phyloP scores from a whole-genome alignment of 2,113 vertebrate species.

The Cryptotis parvus region DNA sequence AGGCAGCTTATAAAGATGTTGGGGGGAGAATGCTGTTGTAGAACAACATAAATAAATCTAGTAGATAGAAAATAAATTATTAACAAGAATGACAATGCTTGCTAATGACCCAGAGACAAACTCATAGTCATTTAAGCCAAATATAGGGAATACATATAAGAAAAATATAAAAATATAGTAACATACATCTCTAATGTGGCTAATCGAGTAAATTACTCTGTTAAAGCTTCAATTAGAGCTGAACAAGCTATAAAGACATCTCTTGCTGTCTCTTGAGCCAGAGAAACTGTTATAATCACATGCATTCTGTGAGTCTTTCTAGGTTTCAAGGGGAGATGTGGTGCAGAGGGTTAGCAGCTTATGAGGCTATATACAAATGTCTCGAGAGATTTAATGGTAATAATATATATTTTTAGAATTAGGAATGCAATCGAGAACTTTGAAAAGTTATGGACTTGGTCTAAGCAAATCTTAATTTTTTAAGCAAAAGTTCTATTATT shows the following conservation, averaged over 20 bases:
- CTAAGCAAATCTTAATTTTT: not conserved
- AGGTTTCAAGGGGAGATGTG: not conserved
- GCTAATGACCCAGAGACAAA: not conserved
- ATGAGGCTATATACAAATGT: not conserved
- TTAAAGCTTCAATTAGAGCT: not conserved
- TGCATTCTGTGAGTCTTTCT: not conserved
- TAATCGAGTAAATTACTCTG: slow-evolving; percentile 25
- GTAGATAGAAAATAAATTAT: not conserved
- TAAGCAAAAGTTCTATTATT: not conserved
- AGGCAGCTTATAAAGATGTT: not conserved
- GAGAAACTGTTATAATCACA: not conserved
- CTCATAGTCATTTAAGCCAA: not conserved
- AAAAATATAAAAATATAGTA: slow-evolving; percentile 24
- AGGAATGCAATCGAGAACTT: not conserved
- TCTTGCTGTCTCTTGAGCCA: not conserved
- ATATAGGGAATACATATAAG: not conserved
- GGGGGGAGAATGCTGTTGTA: not conserved
- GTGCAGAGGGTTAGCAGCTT: not conserved
- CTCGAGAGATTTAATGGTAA: not conserved
- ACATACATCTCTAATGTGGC: not conserved
- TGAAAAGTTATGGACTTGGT: not conserved
- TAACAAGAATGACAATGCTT: not conserved
- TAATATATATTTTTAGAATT: not conserved
- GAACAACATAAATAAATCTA: not conserved
- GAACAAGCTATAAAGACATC: not conserved